phyloP scores from a whole-genome alignment of 2,113 vertebrate genomes.

The Tursiops truncatus region DNA sequence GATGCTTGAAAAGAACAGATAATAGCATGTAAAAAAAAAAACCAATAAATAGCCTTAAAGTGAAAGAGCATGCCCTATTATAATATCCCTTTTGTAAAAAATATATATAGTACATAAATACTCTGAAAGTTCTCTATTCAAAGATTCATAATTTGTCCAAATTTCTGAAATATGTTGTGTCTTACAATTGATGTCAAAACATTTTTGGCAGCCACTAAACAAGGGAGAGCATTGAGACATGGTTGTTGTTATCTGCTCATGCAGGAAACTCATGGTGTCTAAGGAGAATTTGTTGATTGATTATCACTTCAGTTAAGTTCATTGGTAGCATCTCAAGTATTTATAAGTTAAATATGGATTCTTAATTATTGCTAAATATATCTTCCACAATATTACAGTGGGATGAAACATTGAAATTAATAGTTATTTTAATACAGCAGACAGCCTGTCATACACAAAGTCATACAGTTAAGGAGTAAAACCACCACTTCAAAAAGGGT shows the following conservation, averaged over 20 bases:
- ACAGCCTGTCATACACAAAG: not conserved
- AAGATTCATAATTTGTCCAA: not conserved
- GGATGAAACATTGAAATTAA: not conserved
- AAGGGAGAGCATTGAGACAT: not conserved
- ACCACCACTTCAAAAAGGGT: not conserved
- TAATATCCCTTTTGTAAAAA: not conserved
- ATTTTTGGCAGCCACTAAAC: not conserved
- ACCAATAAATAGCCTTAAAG: not conserved
- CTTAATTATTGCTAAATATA: conserved; percentile 21
- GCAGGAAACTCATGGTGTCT: not conserved
- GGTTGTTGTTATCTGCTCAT: not conserved
- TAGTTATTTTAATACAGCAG: not conserved
- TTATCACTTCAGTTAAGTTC: not conserved
- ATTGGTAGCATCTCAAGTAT: not conserved
- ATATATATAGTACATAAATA: not conserved
- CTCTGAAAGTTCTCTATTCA: not conserved
- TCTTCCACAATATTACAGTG: not conserved
- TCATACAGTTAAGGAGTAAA: not conserved
- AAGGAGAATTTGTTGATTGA: not conserved
- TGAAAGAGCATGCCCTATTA: not conserved
- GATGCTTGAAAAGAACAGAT: not conserved
- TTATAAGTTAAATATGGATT: conserved; percentile 36
- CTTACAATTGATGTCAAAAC: not conserved
- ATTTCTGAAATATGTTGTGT: not conserved
- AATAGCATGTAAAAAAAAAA: not conserved